Evolutionary conservation across 2,888 invertebrate species (phyloP).

Genomic region (Liodrosophila aerea): DNA sequence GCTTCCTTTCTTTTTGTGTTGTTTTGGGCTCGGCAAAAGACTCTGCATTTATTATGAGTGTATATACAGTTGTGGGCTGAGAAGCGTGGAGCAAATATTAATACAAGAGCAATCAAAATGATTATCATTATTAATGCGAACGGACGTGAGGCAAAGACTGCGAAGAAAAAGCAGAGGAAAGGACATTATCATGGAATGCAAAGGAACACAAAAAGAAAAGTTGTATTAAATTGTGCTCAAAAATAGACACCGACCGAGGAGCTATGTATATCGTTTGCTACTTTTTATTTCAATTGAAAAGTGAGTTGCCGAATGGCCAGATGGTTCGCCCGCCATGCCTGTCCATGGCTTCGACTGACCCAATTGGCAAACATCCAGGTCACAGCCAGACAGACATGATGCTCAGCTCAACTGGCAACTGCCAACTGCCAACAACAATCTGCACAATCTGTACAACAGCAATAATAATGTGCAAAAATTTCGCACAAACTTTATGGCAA

Average conservation of each 20-base stretch:
- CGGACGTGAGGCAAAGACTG: conserved; percentile 4
- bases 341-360: conserved; percentile 47
- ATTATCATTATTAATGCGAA: conserved; percentile 43
- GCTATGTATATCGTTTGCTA: background rate
- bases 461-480: conserved; percentile 30
- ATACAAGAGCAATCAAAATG: conserved; percentile 49
- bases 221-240: background rate
- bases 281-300: conserved; percentile 10
- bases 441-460: conserved; percentile 16
- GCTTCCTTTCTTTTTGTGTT: background rate
- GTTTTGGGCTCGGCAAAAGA: background rate
- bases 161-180: background rate
- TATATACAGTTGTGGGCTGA: conserved; percentile 8
- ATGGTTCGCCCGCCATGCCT: conserved; percentile 15
- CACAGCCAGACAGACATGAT: conserved; percentile 52
- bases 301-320: conserved; percentile 6
- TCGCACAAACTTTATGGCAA: conserved; percentile 26
- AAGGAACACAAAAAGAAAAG: conserved; percentile 2
- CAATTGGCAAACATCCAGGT: conserved; percentile 72
- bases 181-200: conserved; percentile 4
- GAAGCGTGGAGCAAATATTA: conserved; percentile 34
- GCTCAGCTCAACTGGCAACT: conserved; percentile 20
- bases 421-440: conserved; percentile 13
- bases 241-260: conserved; percentile 4
- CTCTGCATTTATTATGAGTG: conserved; percentile 37